Percentiles rank a stretch among this genome's conserved stretches.
These are phyloP conservation scores for Tetrax tetrax DNA, from an alignment of 2,113 vertebrate genomes.

Conservation along the genomic window DNA sequence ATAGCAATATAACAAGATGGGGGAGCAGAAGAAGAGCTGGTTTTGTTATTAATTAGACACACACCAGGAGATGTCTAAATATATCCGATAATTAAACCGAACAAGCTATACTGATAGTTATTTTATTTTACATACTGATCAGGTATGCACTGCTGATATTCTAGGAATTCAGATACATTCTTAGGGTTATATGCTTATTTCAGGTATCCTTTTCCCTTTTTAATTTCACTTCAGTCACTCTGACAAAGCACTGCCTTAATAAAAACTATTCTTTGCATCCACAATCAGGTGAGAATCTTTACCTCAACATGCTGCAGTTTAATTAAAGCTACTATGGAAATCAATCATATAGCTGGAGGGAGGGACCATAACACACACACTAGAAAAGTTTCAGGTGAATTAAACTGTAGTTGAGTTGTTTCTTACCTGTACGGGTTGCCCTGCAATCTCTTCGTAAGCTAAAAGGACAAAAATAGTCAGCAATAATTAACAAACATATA, in stretches of 20 bases:
- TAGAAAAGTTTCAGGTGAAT: not conserved
- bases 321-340: not conserved
- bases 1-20: not conserved
- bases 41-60: not conserved
- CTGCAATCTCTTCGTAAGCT: constrained; percentile 92
- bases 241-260: not conserved
- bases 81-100: not conserved
- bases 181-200: not conserved
- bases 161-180: not conserved
- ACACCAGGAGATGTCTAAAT: not conserved
- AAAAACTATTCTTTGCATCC: not conserved
- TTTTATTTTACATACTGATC: not conserved
- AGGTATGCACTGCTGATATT: too few relatives aligned
- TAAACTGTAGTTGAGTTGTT: not conserved
- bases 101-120: not conserved
- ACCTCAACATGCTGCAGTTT: not conserved
- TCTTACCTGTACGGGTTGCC: constrained; percentile 91
- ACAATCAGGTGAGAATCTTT: not conserved
- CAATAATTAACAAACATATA: not conserved
- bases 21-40: not conserved
- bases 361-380: not conserved
- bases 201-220: not conserved
- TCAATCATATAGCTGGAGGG: not conserved
- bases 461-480: not conserved
- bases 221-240: not conserved